Evolutionary conservation across 2,888 invertebrate genomes (phyloP), one percentile per base, ranked within the genome.

Genomic region (Clunio marinus): DNA sequence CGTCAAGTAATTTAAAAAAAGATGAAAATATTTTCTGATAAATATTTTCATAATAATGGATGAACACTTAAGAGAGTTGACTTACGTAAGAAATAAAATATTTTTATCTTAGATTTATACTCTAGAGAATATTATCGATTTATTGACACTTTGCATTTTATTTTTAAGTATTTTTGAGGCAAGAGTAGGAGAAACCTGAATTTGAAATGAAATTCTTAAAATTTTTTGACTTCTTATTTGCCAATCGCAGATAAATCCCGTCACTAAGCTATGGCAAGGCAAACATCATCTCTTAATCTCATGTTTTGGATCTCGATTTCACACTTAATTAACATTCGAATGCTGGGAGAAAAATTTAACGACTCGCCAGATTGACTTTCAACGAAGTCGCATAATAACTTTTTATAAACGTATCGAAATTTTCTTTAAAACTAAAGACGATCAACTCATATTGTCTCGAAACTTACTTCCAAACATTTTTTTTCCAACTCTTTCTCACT

Each of bases 301-400:
- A 55, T 55, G 5, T 55, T 55, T 55, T 2, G 55, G 8, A 55
- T 55, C 55, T 55, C 22, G 17, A 46, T 10, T 46, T 46, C 46
- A n/a, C 46, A 46, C 46, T 46, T 46, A 46, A 46, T 46, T 46
- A 46, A 46, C 10, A 46, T 10, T 32, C 35, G 35, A 32, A 45
- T 45, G 45, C 3, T 7, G 45, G 13, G 5, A 15, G 13, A 45
- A 17, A 45, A 32, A 13, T 32, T 32, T 32, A 8, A 32, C 35
- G 13, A 32, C 35, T 32, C 13, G 35, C 35, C 7, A 5, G 35
- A 32, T 32, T 32, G 5, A 32, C 5, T 8, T 8, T 32, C 35
- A 13, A 32, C n/a, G n/a, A n/a, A n/a, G n/a, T n/a, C n/a, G n/a
- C n/a, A n/a, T n/a, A n/a, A n/a, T n/a, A n/a, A n/a, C n/a, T n/a